Conservation (phyloP, 2,113 vertebrate species). For the Coracopsis vasa region DNA sequence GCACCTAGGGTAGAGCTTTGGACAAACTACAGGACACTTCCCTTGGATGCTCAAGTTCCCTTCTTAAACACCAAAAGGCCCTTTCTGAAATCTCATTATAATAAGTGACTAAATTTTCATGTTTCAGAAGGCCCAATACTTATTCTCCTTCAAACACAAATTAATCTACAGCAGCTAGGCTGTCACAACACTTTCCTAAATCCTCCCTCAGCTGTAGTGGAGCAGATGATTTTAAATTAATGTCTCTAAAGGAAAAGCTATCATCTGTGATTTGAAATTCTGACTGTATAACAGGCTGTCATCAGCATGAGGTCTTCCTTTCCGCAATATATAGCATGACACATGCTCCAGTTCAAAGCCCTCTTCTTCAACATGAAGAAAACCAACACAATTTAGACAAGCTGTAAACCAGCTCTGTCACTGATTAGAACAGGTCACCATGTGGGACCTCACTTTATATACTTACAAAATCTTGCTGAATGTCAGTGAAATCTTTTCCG, state of each 20-base stretch:
- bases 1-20: not conserved
- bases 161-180: not conserved
- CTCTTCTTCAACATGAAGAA: not conserved
- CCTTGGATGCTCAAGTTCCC: not conserved
- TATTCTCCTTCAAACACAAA: not conserved
- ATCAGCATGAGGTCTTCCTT: not conserved
- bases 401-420: not conserved
- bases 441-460: not conserved
- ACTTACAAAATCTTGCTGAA: slow-evolving; percentile 98
- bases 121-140: not conserved
- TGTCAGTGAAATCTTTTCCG: slow-evolving; percentile 97
- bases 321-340: not conserved
- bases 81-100: not conserved
- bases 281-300: not conserved
- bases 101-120: not conserved
- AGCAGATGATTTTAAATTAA: slow-evolving; percentile 12
- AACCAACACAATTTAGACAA: not conserved
- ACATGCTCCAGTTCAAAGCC: not conserved
- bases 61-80: not conserved
- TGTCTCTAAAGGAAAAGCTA: not conserved
- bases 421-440: not conserved
- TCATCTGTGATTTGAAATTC: not conserved
- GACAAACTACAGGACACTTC: not conserved
- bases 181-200: not conserved
- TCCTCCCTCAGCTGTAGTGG: not conserved